Conservation (phyloP, 2,113 vertebrate genomes). For the Dipodomys spectabilis region DNA sequence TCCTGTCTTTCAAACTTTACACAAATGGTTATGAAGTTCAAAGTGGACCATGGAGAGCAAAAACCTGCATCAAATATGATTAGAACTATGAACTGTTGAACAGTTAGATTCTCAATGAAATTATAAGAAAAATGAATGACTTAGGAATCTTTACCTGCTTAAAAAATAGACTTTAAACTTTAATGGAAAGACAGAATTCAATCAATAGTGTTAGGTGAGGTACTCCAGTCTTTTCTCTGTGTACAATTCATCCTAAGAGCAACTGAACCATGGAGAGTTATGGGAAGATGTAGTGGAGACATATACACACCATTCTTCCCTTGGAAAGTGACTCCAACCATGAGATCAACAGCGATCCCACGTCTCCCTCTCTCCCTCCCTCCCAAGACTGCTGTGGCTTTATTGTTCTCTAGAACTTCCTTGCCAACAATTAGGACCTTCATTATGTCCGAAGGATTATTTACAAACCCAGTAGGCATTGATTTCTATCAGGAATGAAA, state of each 20-base stretch:
- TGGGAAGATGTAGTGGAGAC: background rate
- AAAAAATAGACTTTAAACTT: background rate
- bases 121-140: background rate
- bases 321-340: background rate
- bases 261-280: background rate
- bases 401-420: background rate
- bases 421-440: background rate
- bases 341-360: background rate
- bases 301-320: background rate
- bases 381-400: background rate
- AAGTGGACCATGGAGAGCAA: background rate
- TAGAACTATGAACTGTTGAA: background rate
- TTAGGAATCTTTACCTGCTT: background rate
- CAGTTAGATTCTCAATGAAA: slow-evolving; percentile 13
- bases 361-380: background rate
- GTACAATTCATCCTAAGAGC: background rate
- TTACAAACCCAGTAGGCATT: background rate
- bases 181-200: background rate
- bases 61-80: background rate
- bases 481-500: slow-evolving; percentile 58
- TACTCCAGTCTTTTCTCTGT: background rate
- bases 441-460: slow-evolving; percentile 20
- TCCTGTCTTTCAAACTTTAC: background rate
- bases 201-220: background rate
- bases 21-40: background rate